Percentiles rank a stretch among this genome's conserved stretches.
Conservation (phyloP, 2,113 vertebrate species). For the Hucho hucho region DNA sequence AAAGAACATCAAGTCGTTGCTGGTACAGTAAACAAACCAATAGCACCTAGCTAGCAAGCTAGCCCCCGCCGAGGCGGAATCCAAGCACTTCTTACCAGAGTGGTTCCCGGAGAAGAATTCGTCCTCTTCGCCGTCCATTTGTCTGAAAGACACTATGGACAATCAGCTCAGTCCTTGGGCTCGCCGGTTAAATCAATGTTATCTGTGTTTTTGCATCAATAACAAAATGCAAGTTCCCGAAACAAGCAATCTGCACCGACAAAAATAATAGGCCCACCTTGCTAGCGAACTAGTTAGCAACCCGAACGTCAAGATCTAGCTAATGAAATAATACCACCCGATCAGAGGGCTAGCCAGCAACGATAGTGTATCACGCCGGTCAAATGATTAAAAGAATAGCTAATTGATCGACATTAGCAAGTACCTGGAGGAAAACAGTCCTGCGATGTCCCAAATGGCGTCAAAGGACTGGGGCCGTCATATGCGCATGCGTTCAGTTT, state of each 20-base stretch:
- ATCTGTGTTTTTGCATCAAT: not conserved
- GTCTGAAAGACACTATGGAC: conserved; percentile 5
- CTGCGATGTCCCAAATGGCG: not conserved
- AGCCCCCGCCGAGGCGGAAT: too few species aligned
- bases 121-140: conserved; percentile 74
- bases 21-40: too few species aligned
- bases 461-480: not conserved
- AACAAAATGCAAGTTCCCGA: not conserved
- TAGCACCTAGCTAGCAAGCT: too few species aligned
- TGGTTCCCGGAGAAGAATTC: conserved; percentile 65
- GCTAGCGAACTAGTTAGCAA: not conserved
- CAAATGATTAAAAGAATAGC: too few species aligned
- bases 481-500: not conserved
- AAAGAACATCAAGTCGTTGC: too few species aligned
- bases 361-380: too few species aligned
- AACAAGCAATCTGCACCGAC: not conserved
- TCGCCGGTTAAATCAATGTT: too few species aligned
- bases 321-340: too few species aligned
- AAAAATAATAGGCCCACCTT: not conserved
- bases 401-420: too few species aligned
- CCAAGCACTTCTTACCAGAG: conserved; percentile 55
- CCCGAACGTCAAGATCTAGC: too few species aligned
- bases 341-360: too few species aligned
- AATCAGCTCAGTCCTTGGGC: not conserved
- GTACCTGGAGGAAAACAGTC: too few species aligned